These are phyloP conservation scores for Decapterus maruadsi DNA, from an alignment of 2,797 vertebrate species.

Conservation along the genomic window DNA sequence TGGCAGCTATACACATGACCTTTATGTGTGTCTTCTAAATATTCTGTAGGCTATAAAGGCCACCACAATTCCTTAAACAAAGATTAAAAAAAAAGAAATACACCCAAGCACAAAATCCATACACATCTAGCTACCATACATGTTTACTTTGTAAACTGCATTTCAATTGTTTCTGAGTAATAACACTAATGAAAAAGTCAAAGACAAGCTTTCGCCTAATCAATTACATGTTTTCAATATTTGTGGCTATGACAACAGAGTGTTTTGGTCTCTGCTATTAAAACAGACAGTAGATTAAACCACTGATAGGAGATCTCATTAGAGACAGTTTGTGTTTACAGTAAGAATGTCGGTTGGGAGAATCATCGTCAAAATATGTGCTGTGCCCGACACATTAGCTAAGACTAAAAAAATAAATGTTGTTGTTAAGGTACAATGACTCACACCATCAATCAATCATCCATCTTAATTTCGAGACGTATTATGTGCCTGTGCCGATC, in stretches of 20 bases:
- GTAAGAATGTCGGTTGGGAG: background rate
- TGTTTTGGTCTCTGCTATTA: background rate
- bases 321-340: background rate
- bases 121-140: background rate
- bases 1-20: background rate
- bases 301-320: background rate
- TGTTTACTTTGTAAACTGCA: background rate
- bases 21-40: background rate
- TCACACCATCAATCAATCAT: conserved; percentile 59
- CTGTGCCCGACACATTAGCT: conserved; percentile 8
- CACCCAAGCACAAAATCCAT: background rate
- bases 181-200: background rate
- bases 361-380: conserved; percentile 46
- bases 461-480: conserved; percentile 23
- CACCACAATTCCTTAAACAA: background rate
- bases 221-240: background rate
- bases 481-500: conserved; percentile 47
- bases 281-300: background rate
- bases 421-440: conserved; percentile 20
- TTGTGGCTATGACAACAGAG: background rate
- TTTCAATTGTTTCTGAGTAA: background rate
- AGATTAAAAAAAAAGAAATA: background rate
- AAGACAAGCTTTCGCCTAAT: no score
- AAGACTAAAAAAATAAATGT: conserved; percentile 36
- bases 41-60: background rate